phyloP scores from a whole-genome alignment of 2,888 invertebrate genomes.

The Tipula confusa region DNA sequence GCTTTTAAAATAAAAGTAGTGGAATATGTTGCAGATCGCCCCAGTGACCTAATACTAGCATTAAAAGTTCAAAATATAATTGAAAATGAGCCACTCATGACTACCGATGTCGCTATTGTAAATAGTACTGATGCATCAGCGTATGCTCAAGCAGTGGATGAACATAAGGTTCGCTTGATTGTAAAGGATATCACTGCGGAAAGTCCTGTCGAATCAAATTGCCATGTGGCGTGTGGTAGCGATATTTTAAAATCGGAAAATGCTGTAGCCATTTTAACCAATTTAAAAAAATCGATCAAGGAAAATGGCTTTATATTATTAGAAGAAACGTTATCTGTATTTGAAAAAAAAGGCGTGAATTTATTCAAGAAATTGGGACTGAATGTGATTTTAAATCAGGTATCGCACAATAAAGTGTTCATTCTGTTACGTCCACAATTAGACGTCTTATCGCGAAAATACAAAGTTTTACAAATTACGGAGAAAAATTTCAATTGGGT shows the following conservation, averaged over 20 bases:
- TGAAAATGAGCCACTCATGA: constrained; percentile 69
- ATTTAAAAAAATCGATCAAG: constrained; percentile 60
- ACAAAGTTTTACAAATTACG: constrained; percentile 59
- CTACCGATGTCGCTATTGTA: constrained; percentile 58
- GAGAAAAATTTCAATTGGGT: constrained; percentile 77
- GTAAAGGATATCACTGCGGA: constrained; percentile 57
- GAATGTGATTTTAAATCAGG: constrained; percentile 58
- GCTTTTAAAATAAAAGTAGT: constrained; percentile 66
- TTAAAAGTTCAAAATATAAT: constrained; percentile 59
- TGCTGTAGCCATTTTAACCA: constrained; percentile 53
- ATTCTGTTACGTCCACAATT: constrained; percentile 57
- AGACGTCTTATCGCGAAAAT: constrained; percentile 44
- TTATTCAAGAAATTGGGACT: constrained; percentile 51
- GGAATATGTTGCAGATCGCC: constrained; percentile 62
- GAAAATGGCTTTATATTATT: constrained; percentile 67
- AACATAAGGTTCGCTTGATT: constrained; percentile 60
- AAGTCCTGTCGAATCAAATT: constrained; percentile 60
- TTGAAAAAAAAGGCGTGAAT: constrained; percentile 48
- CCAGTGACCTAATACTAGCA: constrained; percentile 62
- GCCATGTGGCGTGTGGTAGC: constrained; percentile 63
- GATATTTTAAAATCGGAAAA: constrained; percentile 61
- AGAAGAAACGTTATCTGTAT: constrained; percentile 59
- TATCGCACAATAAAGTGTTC: constrained; percentile 60
- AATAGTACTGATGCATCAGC: constrained; percentile 55
- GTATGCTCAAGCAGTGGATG: constrained; percentile 55